Evolutionary conservation across 2,888 invertebrate species (phyloP).

Genomic region (Acleris literana): DNA sequence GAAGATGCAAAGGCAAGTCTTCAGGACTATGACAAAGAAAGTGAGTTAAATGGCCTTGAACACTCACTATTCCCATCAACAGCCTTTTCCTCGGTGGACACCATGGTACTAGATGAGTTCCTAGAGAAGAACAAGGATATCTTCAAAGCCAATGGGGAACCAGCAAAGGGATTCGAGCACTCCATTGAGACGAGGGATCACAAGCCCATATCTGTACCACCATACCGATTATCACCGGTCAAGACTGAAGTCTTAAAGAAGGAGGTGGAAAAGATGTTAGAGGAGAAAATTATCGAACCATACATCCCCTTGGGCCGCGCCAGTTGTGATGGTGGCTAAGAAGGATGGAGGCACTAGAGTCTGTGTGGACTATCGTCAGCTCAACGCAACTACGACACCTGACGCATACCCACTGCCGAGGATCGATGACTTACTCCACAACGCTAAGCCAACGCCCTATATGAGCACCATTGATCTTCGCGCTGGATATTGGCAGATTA

Average conservation of each 20-base stretch:
- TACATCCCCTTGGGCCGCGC: not conserved
- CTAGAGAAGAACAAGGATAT: too few species aligned
- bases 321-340: not conserved
- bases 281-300: too few species aligned
- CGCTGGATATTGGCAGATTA: slow-evolving; percentile 54
- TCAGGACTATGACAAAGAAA: too few species aligned
- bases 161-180: too few species aligned
- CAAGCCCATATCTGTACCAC: too few species aligned
- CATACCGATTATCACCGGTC: too few species aligned
- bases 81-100: not conserved
- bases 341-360: not conserved
- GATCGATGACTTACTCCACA: slow-evolving; percentile 52
- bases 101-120: too few species aligned
- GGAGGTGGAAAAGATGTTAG: too few species aligned
- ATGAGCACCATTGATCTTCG: slow-evolving; percentile 52
- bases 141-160: too few species aligned
- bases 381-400: not conserved
- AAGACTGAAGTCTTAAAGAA: not conserved
- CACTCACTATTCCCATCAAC: too few species aligned
- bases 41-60: too few species aligned
- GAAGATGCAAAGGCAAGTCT: too few species aligned
- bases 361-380: not conserved
- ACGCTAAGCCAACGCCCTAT: slow-evolving; percentile 37
- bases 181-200: not conserved
- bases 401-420: slow-evolving; percentile 52